Conservation (phyloP, 2,888 invertebrate species). For the Phanerotoma sp. region DNA sequence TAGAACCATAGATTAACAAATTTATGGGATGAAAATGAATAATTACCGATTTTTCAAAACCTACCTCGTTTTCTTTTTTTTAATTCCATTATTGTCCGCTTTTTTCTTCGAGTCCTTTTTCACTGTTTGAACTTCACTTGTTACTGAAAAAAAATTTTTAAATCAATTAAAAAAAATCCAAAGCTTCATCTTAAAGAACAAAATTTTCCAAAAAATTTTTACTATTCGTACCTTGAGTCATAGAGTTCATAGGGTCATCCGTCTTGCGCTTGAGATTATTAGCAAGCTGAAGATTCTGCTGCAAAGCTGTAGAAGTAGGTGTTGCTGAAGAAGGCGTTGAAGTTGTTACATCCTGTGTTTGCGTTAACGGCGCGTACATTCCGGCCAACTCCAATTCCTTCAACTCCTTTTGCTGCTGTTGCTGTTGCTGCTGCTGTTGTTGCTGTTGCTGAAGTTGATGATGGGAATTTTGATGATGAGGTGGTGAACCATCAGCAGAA, state of each 20-base stretch:
- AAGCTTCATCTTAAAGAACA: too few species aligned
- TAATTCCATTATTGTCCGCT: conserved; percentile 81
- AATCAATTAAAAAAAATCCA: too few species aligned
- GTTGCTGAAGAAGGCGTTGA: conserved; percentile 49
- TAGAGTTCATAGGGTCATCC: conserved; percentile 48
- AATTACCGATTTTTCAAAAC: too few species aligned
- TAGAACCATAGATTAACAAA: too few species aligned
- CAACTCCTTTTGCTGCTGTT: conserved; percentile 57
- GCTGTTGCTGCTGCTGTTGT: conserved; percentile 54
- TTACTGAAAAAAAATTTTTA: conserved; percentile 46
- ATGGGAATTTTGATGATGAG: conserved; percentile 52
- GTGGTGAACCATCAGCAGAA: conserved; percentile 58
- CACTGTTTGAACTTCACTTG: conserved; percentile 51
- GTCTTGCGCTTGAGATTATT: conserved; percentile 51
- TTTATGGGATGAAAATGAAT: too few species aligned
- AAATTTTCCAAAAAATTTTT: too few species aligned
- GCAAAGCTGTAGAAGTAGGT: conserved; percentile 56
- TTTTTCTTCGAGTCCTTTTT: conserved; percentile 77
- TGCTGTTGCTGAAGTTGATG: conserved; percentile 52
- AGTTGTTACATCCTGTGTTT: conserved; percentile 58
- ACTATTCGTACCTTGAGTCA: conserved; percentile 51
- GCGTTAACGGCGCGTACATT: conserved; percentile 52
- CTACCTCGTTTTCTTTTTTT: conserved; percentile 91
- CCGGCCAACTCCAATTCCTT: conserved; percentile 53
- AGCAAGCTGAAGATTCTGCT: conserved; percentile 49